phyloP scores from a whole-genome alignment of 92 coral and sea anemone species.

The Porites cylindrica region DNA sequence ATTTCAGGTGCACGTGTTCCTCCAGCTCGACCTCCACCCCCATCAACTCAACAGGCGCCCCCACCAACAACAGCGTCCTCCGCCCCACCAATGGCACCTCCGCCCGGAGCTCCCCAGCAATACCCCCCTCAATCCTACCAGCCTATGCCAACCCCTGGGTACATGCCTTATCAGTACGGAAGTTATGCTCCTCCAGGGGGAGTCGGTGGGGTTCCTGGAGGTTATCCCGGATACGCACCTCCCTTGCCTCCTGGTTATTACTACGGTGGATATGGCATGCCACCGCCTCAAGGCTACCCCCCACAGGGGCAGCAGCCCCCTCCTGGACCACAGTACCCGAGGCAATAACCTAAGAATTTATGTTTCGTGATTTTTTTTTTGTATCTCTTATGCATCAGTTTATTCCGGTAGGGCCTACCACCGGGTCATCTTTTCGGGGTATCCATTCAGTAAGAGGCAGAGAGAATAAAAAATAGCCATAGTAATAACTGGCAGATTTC shows the following conservation, averaged over 20 bases:
- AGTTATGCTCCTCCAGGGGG: constrained; percentile 94
- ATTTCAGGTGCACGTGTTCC: constrained; percentile 71
- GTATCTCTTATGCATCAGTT: background rate
- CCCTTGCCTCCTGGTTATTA: constrained; percentile 84
- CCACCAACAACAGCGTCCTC: constrained; percentile 49
- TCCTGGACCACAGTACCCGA: constrained; percentile 54
- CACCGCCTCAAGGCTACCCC: constrained; percentile 85
- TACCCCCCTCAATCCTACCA: constrained; percentile 73
- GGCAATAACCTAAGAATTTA: background rate
- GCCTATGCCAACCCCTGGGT: constrained; percentile 95
- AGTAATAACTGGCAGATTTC: too few species aligned
- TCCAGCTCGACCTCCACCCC: constrained; percentile 90
- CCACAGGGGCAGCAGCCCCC: constrained; percentile 86
- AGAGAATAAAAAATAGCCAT: too few species aligned
- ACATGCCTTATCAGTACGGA: constrained; percentile 83
- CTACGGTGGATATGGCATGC: constrained; percentile 62
- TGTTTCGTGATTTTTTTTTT: background rate
- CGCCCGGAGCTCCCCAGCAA: constrained; percentile 68
- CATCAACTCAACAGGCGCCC: constrained; percentile 54
- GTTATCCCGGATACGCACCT: constrained; percentile 70
- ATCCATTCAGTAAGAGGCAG: too few species aligned
- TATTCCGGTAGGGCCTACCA: too few species aligned
- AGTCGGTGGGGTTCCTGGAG: constrained; percentile 79
- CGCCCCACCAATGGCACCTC: constrained; percentile 59
- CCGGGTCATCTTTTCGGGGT: too few species aligned